Percentiles rank a stretch among this genome's conserved stretches.
phyloP scores from a whole-genome alignment of 2,797 vertebrate genomes.

The Huso huso region DNA sequence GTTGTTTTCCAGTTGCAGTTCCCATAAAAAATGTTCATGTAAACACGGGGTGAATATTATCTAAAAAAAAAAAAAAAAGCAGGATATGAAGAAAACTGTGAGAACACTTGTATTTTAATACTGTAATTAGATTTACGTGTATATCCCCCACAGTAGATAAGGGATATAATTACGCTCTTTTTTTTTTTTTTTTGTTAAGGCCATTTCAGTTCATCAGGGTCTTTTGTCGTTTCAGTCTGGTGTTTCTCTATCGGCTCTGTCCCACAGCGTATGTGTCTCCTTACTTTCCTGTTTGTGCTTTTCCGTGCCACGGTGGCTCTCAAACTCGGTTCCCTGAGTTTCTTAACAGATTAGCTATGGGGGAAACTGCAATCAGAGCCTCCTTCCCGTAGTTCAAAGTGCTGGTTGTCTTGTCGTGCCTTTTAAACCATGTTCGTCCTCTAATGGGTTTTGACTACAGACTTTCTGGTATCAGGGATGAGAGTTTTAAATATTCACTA shows the following conservation, averaged over 20 bases:
- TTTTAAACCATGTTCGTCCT: conserved; percentile 1
- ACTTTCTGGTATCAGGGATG: not conserved
- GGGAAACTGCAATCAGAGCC: not conserved
- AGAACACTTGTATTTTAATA: conserved; percentile 2
- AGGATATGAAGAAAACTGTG: conserved; percentile 7
- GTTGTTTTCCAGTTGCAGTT: too few relatives aligned
- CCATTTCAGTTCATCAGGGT: not conserved
- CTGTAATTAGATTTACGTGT: conserved; percentile 15
- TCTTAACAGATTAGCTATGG: conserved; percentile 1
- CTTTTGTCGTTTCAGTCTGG: not conserved
- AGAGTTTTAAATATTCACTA: too few relatives aligned
- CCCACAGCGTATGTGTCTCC: conserved; percentile 2
- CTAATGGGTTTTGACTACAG: conserved; percentile 8
- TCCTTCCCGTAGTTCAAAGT: conserved; percentile 1
- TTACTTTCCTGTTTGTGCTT: conserved; percentile 13
- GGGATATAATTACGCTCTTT: conserved; percentile 6
- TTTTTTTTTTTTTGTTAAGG: conserved; percentile 5
- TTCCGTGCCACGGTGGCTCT: conserved; percentile 7
- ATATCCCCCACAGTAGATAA: not conserved
- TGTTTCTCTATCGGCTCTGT: conserved; percentile 1
- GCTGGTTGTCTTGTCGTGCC: not conserved
- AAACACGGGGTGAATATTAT: not conserved
- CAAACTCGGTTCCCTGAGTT: conserved; percentile 9
- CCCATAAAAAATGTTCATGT: not conserved
- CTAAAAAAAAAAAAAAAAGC: not conserved